Evolutionary conservation across 1,140 invertebrate genomes (phyloP), one percentile per base, ranked within the genome.

Genomic region (Drosophila nikananu): DNA sequence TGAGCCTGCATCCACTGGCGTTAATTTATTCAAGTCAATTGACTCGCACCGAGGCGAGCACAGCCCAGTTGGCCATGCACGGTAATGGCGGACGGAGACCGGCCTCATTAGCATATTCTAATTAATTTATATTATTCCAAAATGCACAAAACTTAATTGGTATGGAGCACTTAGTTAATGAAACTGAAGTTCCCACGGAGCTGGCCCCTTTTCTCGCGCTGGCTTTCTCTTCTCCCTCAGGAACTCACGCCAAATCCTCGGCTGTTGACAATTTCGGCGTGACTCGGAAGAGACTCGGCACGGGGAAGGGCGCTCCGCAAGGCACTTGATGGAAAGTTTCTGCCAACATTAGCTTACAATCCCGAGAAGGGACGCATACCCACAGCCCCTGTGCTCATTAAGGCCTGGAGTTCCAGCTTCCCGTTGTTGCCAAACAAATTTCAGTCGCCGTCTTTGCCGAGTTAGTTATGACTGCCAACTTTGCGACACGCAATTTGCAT

Each of bases 101-200:
- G 35, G 52, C 37, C 72, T 90, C 81, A 90, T 90, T 90, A 91
- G 76, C 86, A 90, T 90, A 90, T 90, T 90, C 86, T 86, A 90
- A 90, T 90, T 90, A 90, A 90, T 90, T 90, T 90, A 90, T 90
- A 90, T 90, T 90, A 91, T 90, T 90, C 82, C 86, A 90, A 82
- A 90, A 90, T 90, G 82, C 82, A 90, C 71, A 74, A 68, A 86
- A 86, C 86, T 91, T 90, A 90, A 90, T 90, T 90, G 86, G 81
- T 82, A 73, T 75, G 86, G 76, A 73, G 79, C 86, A 90, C 86
- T 90, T 90, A 90, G 86, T 90, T 90, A 90, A 90, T 90, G 79
- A 90, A 90, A 90, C 84, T 90, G 86, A 82, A 86, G 75, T 82
- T 80, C 48, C 46, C 44, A 15, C 48, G 66, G 37, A 46, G 54